Evolutionary conservation across 2,888 invertebrate species (phyloP), one percentile per base, ranked within the genome.

Genomic region (Phalera bucephala): DNA sequence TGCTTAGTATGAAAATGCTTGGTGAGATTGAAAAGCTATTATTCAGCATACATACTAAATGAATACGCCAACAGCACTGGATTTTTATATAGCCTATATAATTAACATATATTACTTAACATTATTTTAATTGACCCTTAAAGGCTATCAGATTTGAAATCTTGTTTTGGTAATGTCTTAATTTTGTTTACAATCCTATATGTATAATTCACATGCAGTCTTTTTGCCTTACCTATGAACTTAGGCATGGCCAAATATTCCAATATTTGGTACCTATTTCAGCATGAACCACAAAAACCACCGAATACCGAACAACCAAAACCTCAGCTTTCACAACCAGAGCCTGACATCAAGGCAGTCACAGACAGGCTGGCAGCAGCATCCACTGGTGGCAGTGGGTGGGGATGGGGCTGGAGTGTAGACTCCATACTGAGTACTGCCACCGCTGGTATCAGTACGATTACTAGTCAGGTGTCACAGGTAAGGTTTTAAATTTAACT

Each of bases 391-490:
- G 56, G 47, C 14, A 64, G 64, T 7, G 82, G 90, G 3, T 96
- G 95, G 95, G 93, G 94, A 0, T 92, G 91, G 72, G 96, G 96
- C 0, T 95, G 95, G 50, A 91, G 91, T 15, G 89, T 93, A 1
- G 93, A 94, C 44, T 93, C 95, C 0, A 76, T 97, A 6, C 77
- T 97, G 15, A 94, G 92, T 40, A 93, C 94, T 4, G 97, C 97
- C 0, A 93, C 93, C 3, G 93, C 93, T 38, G 93, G 96, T 3
- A 93, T 96, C 7, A 92, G 93, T 6, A 93, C 93, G n/a, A 86
- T 97, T 33, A 96, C 96, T 2, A 93, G 83, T 48, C 95, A 95
- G 61, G 95, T 97, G 19, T 95, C 95, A 30, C 89, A 89, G 78
- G 89, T 87, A 62, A 25, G 20, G n/a, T 7, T 36, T 33, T 14